These are phyloP conservation scores for Tolypeutes matacus DNA, from an alignment of 2,797 vertebrate species.

Conservation along the genomic window DNA sequence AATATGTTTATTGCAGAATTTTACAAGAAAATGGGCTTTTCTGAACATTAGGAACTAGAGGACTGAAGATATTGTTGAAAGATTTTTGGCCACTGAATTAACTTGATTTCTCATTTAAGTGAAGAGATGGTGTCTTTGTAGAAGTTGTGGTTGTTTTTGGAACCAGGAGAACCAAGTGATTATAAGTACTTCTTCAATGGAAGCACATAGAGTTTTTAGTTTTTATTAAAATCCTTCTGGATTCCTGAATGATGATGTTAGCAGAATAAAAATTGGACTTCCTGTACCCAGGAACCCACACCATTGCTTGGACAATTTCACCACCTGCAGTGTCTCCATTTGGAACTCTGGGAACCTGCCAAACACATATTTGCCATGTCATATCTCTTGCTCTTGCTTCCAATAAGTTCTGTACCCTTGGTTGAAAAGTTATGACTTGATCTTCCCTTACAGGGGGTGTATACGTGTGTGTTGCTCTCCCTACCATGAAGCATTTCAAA, in stretches of 20 bases:
- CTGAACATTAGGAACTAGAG: background rate
- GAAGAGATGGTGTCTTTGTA: background rate
- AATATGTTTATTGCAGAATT: background rate
- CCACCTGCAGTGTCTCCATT: background rate
- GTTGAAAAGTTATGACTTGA: background rate
- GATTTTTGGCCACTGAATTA: background rate
- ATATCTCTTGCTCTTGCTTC: background rate
- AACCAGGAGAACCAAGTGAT: background rate
- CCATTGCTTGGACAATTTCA: background rate
- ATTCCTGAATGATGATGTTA: background rate
- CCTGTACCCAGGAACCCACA: background rate
- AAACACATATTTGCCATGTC: rapidly evolving
- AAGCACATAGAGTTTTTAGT: background rate
- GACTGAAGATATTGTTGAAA: background rate
- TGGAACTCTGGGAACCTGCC: too few relatives aligned
- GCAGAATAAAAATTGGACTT: background rate
- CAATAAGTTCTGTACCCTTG: background rate
- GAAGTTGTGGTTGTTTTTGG: background rate
- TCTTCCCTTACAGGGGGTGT: background rate
- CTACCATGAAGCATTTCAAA: background rate
- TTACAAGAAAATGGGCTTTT: background rate
- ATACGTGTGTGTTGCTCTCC: background rate
- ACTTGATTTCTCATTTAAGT: background rate
- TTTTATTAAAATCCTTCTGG: background rate
- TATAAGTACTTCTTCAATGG: background rate